Evolutionary conservation across 1,140 invertebrate genomes (phyloP).

Genomic region (Macrobrachium rosenbergii): DNA sequence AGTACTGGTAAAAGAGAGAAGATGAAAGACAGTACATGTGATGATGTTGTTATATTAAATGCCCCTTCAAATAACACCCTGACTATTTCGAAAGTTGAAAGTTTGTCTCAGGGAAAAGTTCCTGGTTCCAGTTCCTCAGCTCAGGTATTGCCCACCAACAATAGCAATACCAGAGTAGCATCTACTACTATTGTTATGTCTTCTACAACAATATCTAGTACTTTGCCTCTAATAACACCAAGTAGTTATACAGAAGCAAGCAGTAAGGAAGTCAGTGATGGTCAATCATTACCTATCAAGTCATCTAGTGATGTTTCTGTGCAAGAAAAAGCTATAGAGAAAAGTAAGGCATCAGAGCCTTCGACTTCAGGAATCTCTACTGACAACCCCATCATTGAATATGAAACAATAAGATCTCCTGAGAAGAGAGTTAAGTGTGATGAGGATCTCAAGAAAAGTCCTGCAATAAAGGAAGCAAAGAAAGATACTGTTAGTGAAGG

Average conservation of each 20-base stretch:
- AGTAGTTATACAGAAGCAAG: neutral
- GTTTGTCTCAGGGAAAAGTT: neutral
- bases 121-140: no score
- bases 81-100: slow-evolving; percentile 19
- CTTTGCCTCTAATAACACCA: neutral
- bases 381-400: no score
- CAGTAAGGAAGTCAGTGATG: no score
- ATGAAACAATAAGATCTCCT: neutral
- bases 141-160: neutral
- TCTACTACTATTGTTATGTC: slow-evolving; percentile 46
- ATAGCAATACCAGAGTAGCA: slow-evolving; percentile 13
- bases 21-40: neutral
- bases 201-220: slow-evolving; percentile 41
- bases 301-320: no score
- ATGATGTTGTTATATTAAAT: slow-evolving; percentile 51
- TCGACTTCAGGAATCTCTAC: no score
- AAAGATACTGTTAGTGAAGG: neutral
- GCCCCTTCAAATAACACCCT: slow-evolving; percentile 19
- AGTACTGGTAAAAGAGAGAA: neutral
- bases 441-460: no score
- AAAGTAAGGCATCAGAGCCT: no score
- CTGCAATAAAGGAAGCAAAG: no score
- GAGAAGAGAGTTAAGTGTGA: neutral
- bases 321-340: neutral
- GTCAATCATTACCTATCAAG: no score